These are phyloP conservation scores for Herpetotheres cachinnans DNA, from an alignment of 2,113 vertebrate species.

Conservation along the genomic window DNA sequence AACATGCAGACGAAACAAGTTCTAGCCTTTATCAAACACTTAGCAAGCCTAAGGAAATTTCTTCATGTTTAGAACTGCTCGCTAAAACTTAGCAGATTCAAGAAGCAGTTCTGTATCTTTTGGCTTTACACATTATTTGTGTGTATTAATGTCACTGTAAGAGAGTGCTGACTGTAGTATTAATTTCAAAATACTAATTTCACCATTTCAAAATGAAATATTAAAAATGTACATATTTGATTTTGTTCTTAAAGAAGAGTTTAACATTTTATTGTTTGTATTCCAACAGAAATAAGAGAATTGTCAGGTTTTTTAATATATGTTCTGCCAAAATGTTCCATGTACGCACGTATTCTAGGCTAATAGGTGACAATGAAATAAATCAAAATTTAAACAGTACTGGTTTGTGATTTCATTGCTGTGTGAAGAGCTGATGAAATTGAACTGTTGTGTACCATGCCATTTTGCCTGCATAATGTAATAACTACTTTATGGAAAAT, in stretches of 20 bases:
- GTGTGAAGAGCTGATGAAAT: slow-evolving; percentile 14
- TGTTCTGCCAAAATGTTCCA: background rate
- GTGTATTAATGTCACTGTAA: background rate
- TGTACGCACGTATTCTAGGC: background rate
- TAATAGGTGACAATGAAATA: background rate
- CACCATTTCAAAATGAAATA: background rate
- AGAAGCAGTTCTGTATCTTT: background rate
- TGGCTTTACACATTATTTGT: background rate
- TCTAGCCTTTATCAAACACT: background rate
- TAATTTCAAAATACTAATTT: background rate
- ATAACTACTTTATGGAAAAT: slow-evolving; percentile 38
- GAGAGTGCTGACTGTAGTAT: background rate
- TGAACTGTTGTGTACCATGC: slow-evolving; percentile 6
- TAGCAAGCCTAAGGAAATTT: background rate
- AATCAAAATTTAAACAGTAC: background rate
- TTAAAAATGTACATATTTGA: background rate
- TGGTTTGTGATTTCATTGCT: background rate
- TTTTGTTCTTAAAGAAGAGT: background rate
- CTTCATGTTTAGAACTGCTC: background rate
- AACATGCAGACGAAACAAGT: background rate
- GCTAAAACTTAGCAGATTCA: background rate
- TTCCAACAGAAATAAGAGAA: background rate
- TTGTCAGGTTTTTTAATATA: background rate
- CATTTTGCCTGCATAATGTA: slow-evolving; percentile 41
- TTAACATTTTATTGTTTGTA: background rate